phyloP scores from a whole-genome alignment of 2,113 vertebrate species.

The Halichoeres trimaculatus region DNA sequence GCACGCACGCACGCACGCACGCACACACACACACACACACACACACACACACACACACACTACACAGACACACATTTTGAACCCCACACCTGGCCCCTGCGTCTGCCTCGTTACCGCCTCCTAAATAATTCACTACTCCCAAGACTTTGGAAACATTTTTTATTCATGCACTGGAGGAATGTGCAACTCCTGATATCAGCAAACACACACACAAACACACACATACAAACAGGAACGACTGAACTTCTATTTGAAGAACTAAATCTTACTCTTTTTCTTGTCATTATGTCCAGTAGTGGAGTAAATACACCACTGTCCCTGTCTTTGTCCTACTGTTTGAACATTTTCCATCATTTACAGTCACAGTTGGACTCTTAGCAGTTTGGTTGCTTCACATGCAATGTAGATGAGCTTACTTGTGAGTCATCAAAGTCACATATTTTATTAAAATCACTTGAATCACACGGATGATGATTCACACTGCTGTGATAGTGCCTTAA shows the following conservation, averaged over 20 bases:
- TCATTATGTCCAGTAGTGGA: conserved; percentile 17
- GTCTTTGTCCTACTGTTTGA: background rate
- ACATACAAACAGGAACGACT: conserved; percentile 7
- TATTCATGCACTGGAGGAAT: conserved; percentile 78
- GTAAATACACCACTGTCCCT: background rate
- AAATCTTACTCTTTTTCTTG: conserved; percentile 9
- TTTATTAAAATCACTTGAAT: background rate
- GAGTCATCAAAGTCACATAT: conserved; percentile 8
- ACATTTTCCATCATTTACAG: background rate
- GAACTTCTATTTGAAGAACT: conserved; percentile 33
- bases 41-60: background rate
- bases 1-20: too few species aligned
- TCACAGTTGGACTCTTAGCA: background rate
- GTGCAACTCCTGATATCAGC: conserved; percentile 45
- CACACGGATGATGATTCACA: background rate
- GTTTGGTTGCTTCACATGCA: background rate
- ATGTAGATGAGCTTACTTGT: background rate
- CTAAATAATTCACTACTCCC: conserved; percentile 79
- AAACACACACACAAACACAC: conserved; percentile 16
- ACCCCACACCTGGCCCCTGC: conserved; percentile 48
- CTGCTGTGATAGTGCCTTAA: background rate
- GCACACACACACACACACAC: too few species aligned
- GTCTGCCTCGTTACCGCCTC: conserved; percentile 63
- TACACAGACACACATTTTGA: background rate
- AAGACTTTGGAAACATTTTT: conserved; percentile 77